A percentile compares a stretch with the other conserved stretches of the same genome.
Conservation (phyloP, 2,888 invertebrate species). For the Ischnura elegans region DNA sequence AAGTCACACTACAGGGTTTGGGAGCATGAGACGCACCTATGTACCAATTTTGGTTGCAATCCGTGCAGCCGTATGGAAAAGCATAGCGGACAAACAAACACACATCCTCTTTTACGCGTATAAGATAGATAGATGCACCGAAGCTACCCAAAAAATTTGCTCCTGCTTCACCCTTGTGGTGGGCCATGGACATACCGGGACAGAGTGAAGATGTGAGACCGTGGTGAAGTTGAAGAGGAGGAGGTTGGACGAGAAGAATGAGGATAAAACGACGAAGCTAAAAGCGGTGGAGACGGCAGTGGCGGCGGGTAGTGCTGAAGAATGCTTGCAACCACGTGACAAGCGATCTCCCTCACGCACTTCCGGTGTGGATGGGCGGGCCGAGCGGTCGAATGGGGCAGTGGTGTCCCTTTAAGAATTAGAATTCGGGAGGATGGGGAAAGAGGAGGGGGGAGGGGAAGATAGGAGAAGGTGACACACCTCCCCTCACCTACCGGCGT, state of each 20-base stretch:
- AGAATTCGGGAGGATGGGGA: neutral
- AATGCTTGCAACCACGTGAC: constrained; percentile 66
- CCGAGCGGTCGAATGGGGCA: neutral
- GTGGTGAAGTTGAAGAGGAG: neutral
- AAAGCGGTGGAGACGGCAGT: neutral
- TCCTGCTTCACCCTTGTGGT: neutral
- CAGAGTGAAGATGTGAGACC: neutral
- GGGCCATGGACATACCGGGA: neutral
- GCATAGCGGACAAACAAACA: too few species aligned
- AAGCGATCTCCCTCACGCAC: constrained; percentile 64
- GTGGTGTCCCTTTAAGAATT: constrained; percentile 20
- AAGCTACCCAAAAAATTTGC: neutral
- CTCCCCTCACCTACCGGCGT: neutral
- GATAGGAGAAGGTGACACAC: neutral
- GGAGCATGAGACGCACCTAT: too few species aligned
- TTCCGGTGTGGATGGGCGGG: constrained; percentile 23
- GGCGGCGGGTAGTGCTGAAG: neutral
- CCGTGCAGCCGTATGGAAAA: too few species aligned
- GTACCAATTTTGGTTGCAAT: too few species aligned
- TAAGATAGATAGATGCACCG: neutral
- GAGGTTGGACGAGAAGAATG: neutral
- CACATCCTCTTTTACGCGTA: too few species aligned
- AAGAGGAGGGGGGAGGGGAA: neutral
- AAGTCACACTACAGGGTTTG: too few species aligned
- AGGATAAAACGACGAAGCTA: neutral